Evolutionary conservation across 2,797 vertebrate genomes (phyloP).

Genomic region (Myoxocephalus aenaeus): DNA sequence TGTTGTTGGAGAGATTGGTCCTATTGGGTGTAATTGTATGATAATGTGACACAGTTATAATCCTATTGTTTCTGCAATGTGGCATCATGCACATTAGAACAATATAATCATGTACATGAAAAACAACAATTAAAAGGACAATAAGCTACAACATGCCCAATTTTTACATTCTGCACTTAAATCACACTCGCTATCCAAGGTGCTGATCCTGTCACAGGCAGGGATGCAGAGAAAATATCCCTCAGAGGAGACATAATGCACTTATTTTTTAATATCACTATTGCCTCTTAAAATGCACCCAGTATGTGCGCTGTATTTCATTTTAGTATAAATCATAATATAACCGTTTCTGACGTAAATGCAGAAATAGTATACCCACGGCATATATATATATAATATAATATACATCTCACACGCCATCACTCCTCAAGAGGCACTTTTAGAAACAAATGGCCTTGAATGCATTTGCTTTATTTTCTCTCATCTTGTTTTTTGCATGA

Average conservation of each 20-base stretch:
- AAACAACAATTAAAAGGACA: constrained; percentile 18
- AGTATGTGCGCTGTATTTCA: background rate
- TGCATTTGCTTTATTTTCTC: background rate
- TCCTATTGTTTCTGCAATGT: constrained; percentile 33
- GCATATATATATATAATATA: background rate
- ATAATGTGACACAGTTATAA: constrained; percentile 36
- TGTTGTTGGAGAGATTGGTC: constrained; percentile 8
- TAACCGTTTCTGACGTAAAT: background rate
- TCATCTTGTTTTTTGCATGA: background rate
- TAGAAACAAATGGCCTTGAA: constrained; percentile 24
- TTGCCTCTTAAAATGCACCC: background rate
- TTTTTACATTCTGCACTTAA: background rate
- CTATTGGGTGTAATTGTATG: constrained; percentile 29
- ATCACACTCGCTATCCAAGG: constrained; percentile 44
- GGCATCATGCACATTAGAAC: background rate
- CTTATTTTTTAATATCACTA: background rate
- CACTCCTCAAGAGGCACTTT: background rate
- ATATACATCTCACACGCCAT: background rate
- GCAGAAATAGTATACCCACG: background rate
- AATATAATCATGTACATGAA: no score
- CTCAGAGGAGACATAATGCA: background rate
- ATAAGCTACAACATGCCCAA: background rate
- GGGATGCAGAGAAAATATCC: background rate
- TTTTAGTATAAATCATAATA: constrained; percentile 7
- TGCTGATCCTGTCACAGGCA: constrained; percentile 28